Percentiles rank a stretch among this genome's conserved stretches.
These are phyloP conservation scores for Sipha flava DNA, from an alignment of 1,140 invertebrate species.

Conservation along the genomic window DNA sequence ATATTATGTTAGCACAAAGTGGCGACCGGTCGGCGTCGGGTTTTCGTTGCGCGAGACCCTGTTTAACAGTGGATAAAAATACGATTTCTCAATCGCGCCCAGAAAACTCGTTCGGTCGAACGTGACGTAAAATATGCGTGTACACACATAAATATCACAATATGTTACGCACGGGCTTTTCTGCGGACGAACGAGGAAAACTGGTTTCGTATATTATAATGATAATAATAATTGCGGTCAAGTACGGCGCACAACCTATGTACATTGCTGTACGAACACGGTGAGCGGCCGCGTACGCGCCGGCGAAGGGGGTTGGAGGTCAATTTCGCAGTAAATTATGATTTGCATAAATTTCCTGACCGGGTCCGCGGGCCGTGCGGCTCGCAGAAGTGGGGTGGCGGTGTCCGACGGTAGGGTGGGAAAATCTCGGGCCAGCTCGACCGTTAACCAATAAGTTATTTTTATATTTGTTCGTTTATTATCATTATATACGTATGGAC, in stretches of 20 bases:
- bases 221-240: conserved; percentile 18
- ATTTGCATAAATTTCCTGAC: conserved; percentile 25
- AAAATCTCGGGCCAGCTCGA: neutral
- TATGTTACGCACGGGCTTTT: neutral
- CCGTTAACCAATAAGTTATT: conserved; percentile 20
- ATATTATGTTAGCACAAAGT: too few relatives aligned
- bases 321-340: conserved; percentile 24
- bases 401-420: neutral
- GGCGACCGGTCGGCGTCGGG: too few relatives aligned
- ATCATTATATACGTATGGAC: neutral
- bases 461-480: neutral
- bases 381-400: too few relatives aligned
- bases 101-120: too few relatives aligned
- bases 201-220: neutral
- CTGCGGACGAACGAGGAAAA: neutral
- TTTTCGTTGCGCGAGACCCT: too few relatives aligned
- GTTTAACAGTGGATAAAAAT: too few relatives aligned
- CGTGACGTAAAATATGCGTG: too few relatives aligned
- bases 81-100: too few relatives aligned
- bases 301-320: neutral
- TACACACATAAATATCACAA: too few relatives aligned
- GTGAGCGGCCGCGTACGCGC: too few relatives aligned
- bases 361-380: neutral
- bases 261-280: too few relatives aligned
- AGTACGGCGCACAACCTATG: too few relatives aligned